These are phyloP conservation scores for Crossaster papposus DNA, from an alignment of 53 echinoderm and acorn worm species.

Conservation along the genomic window DNA sequence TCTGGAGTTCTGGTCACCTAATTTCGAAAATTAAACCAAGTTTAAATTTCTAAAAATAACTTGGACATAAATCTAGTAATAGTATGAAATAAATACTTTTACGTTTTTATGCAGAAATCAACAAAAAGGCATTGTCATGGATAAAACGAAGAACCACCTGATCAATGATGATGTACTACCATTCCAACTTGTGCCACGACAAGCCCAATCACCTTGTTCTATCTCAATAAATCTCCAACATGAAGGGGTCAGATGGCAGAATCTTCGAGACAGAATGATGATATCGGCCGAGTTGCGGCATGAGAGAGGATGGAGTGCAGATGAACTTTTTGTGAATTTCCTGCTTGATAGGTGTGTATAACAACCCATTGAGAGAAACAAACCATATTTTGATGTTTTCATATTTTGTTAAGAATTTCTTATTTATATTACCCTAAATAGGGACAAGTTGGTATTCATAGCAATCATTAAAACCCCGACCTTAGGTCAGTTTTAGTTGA, in stretches of 20 bases:
- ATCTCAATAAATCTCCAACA: slow-evolving; percentile 21
- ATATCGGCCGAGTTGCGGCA: not conserved
- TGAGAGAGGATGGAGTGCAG: not conserved
- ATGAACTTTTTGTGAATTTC: slow-evolving; percentile 37
- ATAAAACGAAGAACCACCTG: not conserved
- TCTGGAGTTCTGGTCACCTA: too few species aligned
- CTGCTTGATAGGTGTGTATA: slow-evolving; percentile 38
- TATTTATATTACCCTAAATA: too few species aligned
- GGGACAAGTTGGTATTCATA: too few species aligned
- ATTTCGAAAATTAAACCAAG: too few species aligned
- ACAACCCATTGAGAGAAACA: not conserved
- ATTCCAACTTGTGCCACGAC: not conserved
- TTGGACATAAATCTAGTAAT: too few species aligned
- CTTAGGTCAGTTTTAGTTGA: too few species aligned
- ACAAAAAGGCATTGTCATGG: not conserved
- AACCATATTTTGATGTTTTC: not conserved
- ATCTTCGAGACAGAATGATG: slow-evolving; percentile 8
- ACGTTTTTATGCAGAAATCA: not conserved
- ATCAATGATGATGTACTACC: not conserved
- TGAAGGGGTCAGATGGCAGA: slow-evolving; percentile 26
- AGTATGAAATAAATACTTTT: too few species aligned
- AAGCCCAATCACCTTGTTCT: not conserved
- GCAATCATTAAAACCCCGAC: too few species aligned
- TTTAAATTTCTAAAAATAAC: too few species aligned
- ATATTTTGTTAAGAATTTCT: too few species aligned